Percentiles rank a stretch among this genome's conserved stretches.
Evolutionary conservation across 2,888 invertebrate genomes (phyloP).

Genomic region (Hanleya hanleyi): DNA sequence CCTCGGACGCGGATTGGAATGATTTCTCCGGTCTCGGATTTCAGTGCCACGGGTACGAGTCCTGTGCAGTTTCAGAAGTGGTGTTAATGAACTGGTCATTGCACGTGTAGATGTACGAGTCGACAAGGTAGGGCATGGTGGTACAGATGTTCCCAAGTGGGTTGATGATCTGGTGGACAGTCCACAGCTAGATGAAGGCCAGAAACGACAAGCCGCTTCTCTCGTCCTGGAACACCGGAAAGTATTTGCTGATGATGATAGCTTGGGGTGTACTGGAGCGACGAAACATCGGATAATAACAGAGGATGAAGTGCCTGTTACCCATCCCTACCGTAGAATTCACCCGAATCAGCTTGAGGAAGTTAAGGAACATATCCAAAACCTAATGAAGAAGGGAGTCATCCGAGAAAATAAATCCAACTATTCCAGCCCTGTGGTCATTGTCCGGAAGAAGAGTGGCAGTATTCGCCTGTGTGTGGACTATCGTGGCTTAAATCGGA

Average conservation of each 20-base stretch:
- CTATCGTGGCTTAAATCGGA: constrained; percentile 22
- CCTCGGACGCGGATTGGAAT: constrained; percentile 1
- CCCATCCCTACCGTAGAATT: neutral
- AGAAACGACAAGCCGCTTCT: constrained; percentile 15
- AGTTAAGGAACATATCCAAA: neutral
- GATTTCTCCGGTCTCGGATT: neutral
- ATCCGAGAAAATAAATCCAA: neutral
- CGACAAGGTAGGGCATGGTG: neutral
- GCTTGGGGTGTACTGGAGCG: neutral
- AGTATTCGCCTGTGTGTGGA: neutral
- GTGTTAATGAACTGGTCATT: too few species aligned
- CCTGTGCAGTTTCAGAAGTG: neutral
- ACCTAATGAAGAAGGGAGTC: neutral
- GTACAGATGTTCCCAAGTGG: neutral
- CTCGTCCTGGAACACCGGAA: constrained; percentile 34
- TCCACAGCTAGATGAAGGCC: neutral
- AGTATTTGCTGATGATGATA: constrained; percentile 8
- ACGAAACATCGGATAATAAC: constrained; percentile 25
- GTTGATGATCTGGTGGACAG: neutral
- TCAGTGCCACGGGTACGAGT: too few species aligned
- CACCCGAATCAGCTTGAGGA: neutral
- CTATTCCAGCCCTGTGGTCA: neutral
- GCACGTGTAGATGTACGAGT: too few species aligned
- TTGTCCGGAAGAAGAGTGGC: neutral
- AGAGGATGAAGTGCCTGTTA: neutral